phyloP scores from a whole-genome alignment of 2,888 invertebrate genomes.

The Panzeria rudis region DNA sequence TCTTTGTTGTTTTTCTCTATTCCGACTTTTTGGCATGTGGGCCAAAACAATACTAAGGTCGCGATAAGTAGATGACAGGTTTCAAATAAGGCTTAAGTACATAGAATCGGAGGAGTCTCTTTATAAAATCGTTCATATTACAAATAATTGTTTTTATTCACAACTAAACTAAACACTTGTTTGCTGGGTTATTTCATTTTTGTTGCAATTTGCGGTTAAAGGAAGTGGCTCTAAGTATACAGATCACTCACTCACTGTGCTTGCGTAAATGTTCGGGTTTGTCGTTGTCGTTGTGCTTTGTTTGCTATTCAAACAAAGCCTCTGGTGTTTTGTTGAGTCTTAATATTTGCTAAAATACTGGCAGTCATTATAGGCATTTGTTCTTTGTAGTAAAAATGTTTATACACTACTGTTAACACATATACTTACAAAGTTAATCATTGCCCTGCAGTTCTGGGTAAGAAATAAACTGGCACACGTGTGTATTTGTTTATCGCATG shows the following conservation, averaged over 20 bases:
- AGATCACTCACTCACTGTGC: neutral
- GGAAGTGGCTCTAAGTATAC: slow-evolving; percentile 3
- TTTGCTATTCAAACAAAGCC: slow-evolving; percentile 46
- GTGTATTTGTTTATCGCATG: neutral
- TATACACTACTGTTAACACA: neutral
- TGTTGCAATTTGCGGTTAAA: neutral
- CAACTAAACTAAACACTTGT: no score
- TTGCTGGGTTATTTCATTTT: neutral
- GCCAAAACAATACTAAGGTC: no score
- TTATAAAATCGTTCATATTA: no score
- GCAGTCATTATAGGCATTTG: slow-evolving; percentile 50
- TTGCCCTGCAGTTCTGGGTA: neutral
- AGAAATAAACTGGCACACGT: neutral
- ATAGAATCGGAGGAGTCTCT: no score
- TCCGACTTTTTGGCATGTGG: no score
- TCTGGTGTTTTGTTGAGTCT: slow-evolving; percentile 50
- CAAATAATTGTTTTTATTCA: no score
- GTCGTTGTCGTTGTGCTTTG: slow-evolving; percentile 9
- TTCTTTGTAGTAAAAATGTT: slow-evolving; percentile 35
- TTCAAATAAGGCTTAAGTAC: no score
- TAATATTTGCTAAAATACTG: slow-evolving; percentile 57
- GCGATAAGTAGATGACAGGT: no score
- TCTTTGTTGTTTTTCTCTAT: no score
- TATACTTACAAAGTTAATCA: neutral
- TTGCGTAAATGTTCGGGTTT: slow-evolving; percentile 16